A percentile compares a stretch with the other conserved stretches of the same genome.
Evolutionary conservation across 2,113 vertebrate genomes (phyloP).

Genomic region (Fulmarus glacialis): DNA sequence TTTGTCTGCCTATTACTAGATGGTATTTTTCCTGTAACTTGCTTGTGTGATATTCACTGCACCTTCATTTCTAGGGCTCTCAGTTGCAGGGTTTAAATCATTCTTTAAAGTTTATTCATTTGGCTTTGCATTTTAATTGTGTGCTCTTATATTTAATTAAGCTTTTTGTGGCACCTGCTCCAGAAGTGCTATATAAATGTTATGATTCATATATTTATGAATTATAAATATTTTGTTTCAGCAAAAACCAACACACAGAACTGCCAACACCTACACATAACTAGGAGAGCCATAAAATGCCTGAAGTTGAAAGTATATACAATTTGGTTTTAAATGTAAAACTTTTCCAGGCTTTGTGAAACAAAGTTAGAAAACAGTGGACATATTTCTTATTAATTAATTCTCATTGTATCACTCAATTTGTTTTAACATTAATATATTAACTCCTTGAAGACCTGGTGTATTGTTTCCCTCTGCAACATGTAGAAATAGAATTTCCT

Average conservation of each 20-base stretch:
- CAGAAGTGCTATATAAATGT: slow-evolving; percentile 24
- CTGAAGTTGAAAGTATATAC: neutral
- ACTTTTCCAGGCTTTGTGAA: neutral
- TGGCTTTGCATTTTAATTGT: slow-evolving; percentile 13
- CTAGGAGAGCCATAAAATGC: neutral
- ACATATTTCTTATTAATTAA: neutral
- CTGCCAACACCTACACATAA: neutral
- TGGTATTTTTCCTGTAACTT: neutral
- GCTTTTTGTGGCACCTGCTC: slow-evolving; percentile 6
- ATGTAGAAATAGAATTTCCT: neutral
- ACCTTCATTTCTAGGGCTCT: neutral
- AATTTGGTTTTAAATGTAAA: neutral
- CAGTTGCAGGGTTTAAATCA: neutral
- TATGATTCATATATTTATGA: slow-evolving; percentile 6
- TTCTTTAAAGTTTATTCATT: neutral
- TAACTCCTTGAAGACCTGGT: neutral
- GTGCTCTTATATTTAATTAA: slow-evolving; percentile 32
- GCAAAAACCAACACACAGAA: neutral
- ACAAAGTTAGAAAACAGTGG: neutral
- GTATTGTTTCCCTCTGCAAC: neutral
- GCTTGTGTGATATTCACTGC: neutral
- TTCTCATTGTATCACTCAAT: neutral
- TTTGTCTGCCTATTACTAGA: neutral
- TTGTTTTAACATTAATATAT: neutral
- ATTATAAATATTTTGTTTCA: slow-evolving; percentile 36